Evolutionary conservation across 2,797 vertebrate genomes (phyloP), one percentile per base, ranked within the genome.

Genomic region (Sebastes matsubarae): DNA sequence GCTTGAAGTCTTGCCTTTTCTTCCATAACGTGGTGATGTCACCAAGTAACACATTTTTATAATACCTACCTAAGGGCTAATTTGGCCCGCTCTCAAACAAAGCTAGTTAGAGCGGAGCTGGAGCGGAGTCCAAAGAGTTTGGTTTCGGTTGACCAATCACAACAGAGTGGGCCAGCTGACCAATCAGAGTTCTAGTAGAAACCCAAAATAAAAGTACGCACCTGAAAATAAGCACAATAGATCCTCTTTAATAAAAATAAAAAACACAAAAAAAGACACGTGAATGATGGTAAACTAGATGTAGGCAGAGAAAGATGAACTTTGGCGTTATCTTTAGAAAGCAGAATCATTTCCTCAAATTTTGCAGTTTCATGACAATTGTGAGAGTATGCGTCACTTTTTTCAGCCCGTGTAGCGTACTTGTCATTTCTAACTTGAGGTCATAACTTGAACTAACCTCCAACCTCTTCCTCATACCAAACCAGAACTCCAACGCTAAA

Each of bases 401-500:
- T 76, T 76, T 82, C 72, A 68, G 50, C 34, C 2, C 7, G n/a
- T 6, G 25, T 46, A 11, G 58, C 2, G 58, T 8, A 30, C 27
- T 66, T 46, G 50, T 75, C 11, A 27, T 70, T 52, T 74, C 22
- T 64, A 22, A 32, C 9, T 67, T 77, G 54, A 79, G 36, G 72
- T 58, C 60, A 20, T 68, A 75, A 76, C 72, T 75, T 75, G 10
- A 63, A 52, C 42, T 42, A 29, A 61, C 50, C 64, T 69, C 60
- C 55, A 71, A 71, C 36, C 30, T 38, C 20, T 79, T 81, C 75
- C 75, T 83, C 65, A 69, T 27, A 79, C 29, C 66, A 34, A 87
- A 91, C 83, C 80, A 85, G 65, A 73, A 80, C 82, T 70, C 81
- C 82, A 85, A 75, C 71, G 14, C 87, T 42, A 16, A 75, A 85